These are phyloP conservation scores for Proterorhinus semilunaris DNA, from an alignment of 2,113 vertebrate species.

Conservation along the genomic window DNA sequence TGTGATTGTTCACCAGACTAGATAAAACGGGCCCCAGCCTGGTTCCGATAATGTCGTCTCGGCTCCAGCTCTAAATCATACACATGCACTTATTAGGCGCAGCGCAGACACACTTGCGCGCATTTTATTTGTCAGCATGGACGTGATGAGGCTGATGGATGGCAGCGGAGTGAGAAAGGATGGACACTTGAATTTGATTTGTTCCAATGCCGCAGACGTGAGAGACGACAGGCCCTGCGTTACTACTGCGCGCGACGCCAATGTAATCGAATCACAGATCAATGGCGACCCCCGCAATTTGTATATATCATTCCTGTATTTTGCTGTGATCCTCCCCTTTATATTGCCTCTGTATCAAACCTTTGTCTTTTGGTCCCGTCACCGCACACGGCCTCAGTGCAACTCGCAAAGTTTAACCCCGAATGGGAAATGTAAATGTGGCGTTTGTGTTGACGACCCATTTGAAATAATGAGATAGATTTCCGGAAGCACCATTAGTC, in stretches of 20 bases:
- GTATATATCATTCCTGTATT: constrained; percentile 61
- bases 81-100: not conserved
- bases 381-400: not conserved
- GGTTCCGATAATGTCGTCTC: not conserved
- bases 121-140: constrained; percentile 47
- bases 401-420: not conserved
- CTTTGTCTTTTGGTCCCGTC: not conserved
- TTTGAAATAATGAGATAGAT: constrained; percentile 49
- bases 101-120: not conserved
- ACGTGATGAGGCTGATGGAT: constrained; percentile 73
- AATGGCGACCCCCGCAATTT: constrained; percentile 68
- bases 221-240: constrained; percentile 33
- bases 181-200: constrained; percentile 75
- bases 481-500: constrained; percentile 61
- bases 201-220: constrained; percentile 43
- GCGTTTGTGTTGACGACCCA: constrained; percentile 16
- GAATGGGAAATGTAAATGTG: not conserved
- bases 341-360: not conserved
- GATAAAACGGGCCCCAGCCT: not conserved
- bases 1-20: not conserved
- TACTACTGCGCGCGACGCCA: constrained; percentile 12
- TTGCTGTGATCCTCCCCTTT: constrained; percentile 29
- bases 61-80: constrained; percentile 8
- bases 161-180: constrained; percentile 55
- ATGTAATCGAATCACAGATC: constrained; percentile 74